Evolutionary conservation across 1,140 invertebrate species (phyloP).

Genomic region (Acarapis woodi): DNA sequence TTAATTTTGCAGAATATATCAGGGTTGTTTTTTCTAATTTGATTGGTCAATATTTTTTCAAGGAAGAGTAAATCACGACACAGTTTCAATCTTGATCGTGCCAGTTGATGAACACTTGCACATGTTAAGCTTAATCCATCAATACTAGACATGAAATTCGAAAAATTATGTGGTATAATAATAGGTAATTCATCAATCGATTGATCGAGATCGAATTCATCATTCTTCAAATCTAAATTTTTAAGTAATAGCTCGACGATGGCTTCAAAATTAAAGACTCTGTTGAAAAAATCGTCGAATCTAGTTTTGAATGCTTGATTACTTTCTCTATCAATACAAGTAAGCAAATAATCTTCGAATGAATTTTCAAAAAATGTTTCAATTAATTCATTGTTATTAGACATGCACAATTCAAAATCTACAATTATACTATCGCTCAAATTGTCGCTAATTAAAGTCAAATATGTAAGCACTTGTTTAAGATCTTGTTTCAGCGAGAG

Average conservation of each 20-base stretch:
- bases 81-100: conserved; percentile 31
- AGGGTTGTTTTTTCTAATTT: no score
- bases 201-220: conserved; percentile 6
- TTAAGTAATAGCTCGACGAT: neutral
- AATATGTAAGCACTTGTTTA: conserved; percentile 2
- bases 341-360: neutral
- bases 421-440: conserved; percentile 25
- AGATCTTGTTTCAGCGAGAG: conserved; percentile 4
- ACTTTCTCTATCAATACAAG: conserved; percentile 7
- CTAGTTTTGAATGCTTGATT: neutral
- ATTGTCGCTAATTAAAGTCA: conserved; percentile 15
- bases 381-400: conserved; percentile 7
- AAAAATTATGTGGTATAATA: conserved; percentile 11
- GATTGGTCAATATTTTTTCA: conserved; percentile 18
- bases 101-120: conserved; percentile 35
- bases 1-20: no score
- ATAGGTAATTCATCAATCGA: conserved; percentile 6
- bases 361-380: conserved; percentile 3
- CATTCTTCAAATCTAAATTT: conserved; percentile 3
- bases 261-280: conserved; percentile 2
- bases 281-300: neutral
- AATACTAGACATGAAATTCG: conserved; percentile 29
- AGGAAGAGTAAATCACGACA: conserved; percentile 36
- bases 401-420: conserved; percentile 21
- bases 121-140: conserved; percentile 37